These are phyloP conservation scores for Bembecia ichneumoniformis DNA, from an alignment of 2,888 invertebrate species.

Conservation along the genomic window DNA sequence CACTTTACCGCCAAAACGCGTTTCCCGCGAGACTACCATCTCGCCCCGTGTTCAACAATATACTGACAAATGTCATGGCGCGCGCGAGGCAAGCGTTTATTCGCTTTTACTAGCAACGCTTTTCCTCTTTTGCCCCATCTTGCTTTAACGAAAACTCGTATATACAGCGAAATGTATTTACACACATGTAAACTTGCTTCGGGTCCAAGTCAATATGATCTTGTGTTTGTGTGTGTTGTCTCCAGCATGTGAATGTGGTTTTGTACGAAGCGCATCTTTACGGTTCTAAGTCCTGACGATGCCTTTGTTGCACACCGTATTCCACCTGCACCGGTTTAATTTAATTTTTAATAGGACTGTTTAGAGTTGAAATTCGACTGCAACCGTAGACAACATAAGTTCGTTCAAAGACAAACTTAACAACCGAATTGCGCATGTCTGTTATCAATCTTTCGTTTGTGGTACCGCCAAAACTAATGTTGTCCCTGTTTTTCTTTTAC, in stretches of 20 bases:
- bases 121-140: constrained; percentile 63
- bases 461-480: constrained; percentile 58
- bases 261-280: constrained; percentile 36
- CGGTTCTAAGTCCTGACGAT: constrained; percentile 17
- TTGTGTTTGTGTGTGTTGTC: constrained; percentile 22
- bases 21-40: constrained; percentile 49
- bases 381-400: constrained; percentile 20
- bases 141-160: constrained; percentile 56
- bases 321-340: constrained; percentile 20
- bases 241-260: constrained; percentile 27
- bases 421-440: constrained; percentile 56
- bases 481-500: constrained; percentile 53
- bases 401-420: constrained; percentile 32
- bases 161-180: constrained; percentile 41
- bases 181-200: constrained; percentile 48
- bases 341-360: constrained; percentile 23
- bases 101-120: constrained; percentile 51
- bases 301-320: constrained; percentile 44
- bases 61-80: constrained; percentile 57
- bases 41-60: constrained; percentile 42
- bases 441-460: constrained; percentile 43
- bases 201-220: constrained; percentile 14
- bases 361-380: constrained; percentile 33
- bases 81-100: constrained; percentile 44
- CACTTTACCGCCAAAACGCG: constrained; percentile 42